Base-by-base conservation (phyloP, 2,797 vertebrate genomes). In the Myripristis murdjan region DNA sequence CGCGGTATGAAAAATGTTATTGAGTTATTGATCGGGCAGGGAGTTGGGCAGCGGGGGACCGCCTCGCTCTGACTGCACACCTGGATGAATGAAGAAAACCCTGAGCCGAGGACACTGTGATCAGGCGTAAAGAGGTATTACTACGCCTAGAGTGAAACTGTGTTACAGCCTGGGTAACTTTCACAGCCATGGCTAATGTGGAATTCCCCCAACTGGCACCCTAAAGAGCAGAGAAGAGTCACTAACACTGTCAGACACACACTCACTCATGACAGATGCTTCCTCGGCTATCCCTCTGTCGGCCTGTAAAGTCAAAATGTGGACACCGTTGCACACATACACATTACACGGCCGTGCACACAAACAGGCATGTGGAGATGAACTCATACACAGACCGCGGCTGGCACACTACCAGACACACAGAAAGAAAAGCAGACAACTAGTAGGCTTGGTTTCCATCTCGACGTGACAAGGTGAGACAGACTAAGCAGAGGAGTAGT, bases 11-110 rank as follows among this genome's bases (percentile, higher is more conserved):
- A 95, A 95, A 95, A 96, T 94, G 95, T 96, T 96, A 97, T 96
- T 94, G 96, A 95, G 95, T 95, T 97, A 97, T 97, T 94, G 96
- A 97, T 97, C 92, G 92, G 91, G 92, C 89, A 28, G 89, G 91
- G 95, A 91, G 94, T 84, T 88, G 95, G 83, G 87, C 94, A 87
- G 90, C 93, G 75, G 94, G 87, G 88, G 93, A 90, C 87, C 93
- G 82, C 94, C 91, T 92, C 87, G 59, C 81, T 85, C 80, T 51
- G 82, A 73, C 81, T 80, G 78, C 78, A 89, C 84, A 89, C 85
- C 87, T 89, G 87, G 84, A 76, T 83, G 81, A 84, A 85, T 66
- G 78, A 74, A 85, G 81, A 58, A 31, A 85, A 79, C 83, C 68
- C 71, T 75, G 81, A 88, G 73, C 61, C 60, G 75, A 86, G 87